Evolutionary conservation across 2,888 invertebrate genomes (phyloP), one percentile per base, ranked within the genome.

Genomic region (Drosophila mimica): DNA sequence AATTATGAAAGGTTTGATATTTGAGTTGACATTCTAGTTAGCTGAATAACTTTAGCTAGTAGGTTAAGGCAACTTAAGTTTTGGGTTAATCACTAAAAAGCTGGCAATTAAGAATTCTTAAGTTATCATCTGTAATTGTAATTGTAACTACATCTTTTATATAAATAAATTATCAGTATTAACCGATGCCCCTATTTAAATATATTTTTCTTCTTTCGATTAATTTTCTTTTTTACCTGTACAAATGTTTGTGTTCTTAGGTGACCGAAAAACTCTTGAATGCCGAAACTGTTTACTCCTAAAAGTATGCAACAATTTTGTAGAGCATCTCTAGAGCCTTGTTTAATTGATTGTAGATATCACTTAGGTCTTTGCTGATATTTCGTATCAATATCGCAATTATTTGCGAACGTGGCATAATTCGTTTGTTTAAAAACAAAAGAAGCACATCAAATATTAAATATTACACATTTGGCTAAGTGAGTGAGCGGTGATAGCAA

Each of bases 391-490:
- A 20, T 34, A 33, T 28, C 33, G 31, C n/a, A 64, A 58, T 49
- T 51, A 38, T 57, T 57, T 51, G 20, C 40, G 8, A 33, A 65
- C 15, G 36, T 28, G 6, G 9, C 46, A 17, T 57, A 57, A 65
- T 46, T 46, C 13, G 9, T 11, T 13, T 11, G 13, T 15, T 15
- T 17, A 7, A 51, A 15, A 67, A 28, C 25, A 30, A 73, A 60
- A 61, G 25, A 43, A 48, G 25, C 25, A 48, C 58, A 79, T 71
- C 33, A 67, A 67, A 79, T 72, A 79, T 72, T 57, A 59, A 79
- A 70, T 56, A 58, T 66, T 13, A 30, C 71, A 59, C 66, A 75
- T 79, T 76, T 80, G 67, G 52, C 56, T 74, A 83, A 84, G 71
- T 78, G 75, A 81, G 72, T 75, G 75, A 75, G 40, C 46, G 68